A percentile compares a stretch with the other conserved stretches of the same genome.
These are phyloP conservation scores for Catocala nupta DNA, from an alignment of 2,888 invertebrate species.

Conservation along the genomic window DNA sequence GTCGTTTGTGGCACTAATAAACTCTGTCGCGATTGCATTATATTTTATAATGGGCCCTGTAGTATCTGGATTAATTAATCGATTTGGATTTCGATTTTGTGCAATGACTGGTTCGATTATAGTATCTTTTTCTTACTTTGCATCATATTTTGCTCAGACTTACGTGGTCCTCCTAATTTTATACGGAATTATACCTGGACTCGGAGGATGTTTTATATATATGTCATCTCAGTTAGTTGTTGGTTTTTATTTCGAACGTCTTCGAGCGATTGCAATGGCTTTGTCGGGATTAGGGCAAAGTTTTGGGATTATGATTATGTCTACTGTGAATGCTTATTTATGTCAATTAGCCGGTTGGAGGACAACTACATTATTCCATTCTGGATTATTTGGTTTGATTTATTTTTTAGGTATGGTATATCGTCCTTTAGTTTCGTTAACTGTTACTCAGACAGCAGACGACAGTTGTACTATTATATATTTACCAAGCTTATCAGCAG, in stretches of 20 bases:
- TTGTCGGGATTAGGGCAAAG: constrained; percentile 74
- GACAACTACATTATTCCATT: constrained; percentile 70
- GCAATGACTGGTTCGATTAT: constrained; percentile 75
- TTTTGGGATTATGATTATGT: constrained; percentile 72
- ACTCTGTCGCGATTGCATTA: constrained; percentile 73
- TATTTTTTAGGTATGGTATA: constrained; percentile 63
- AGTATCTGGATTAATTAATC: constrained; percentile 77
- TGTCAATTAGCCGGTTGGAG: constrained; percentile 74
- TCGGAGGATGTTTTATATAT: constrained; percentile 75
- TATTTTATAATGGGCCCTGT: constrained; percentile 74
- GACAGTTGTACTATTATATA: constrained; percentile 78
- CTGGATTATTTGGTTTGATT: constrained; percentile 69
- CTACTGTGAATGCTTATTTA: constrained; percentile 69
- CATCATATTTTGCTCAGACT: constrained; percentile 67
- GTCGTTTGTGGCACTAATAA: constrained; percentile 70
- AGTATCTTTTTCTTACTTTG: constrained; percentile 66
- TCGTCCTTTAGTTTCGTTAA: constrained; percentile 73
- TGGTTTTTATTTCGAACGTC: constrained; percentile 80
- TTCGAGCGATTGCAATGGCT: constrained; percentile 73
- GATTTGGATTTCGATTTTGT: constrained; percentile 78
- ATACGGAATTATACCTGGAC: constrained; percentile 72
- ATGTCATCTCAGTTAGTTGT: constrained; percentile 73
- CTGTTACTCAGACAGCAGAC: constrained; percentile 68
- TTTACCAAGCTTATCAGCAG: constrained; percentile 67
- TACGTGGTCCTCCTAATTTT: constrained; percentile 66